A percentile compares a stretch with the other conserved stretches of the same genome.
These are phyloP conservation scores for Pandion haliaetus DNA, from an alignment of 2,113 vertebrate genomes.

Conservation along the genomic window DNA sequence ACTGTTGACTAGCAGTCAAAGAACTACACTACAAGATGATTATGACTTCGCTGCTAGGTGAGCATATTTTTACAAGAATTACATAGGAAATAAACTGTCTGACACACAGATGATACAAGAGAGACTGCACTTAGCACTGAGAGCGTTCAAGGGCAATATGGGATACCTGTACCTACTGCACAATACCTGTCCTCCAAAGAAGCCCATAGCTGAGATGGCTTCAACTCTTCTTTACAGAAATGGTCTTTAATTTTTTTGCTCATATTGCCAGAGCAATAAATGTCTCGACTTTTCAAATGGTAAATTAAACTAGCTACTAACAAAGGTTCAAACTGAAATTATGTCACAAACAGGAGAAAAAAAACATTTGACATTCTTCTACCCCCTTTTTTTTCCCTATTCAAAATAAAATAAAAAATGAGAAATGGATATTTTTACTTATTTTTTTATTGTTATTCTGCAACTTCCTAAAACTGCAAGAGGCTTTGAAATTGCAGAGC, in stretches of 20 bases:
- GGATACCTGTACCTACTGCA: not conserved
- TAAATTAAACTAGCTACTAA: not conserved
- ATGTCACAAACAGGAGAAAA: not conserved
- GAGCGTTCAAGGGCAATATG: not conserved
- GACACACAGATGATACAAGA: not conserved
- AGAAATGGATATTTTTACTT: not conserved
- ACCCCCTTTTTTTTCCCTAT: not conserved
- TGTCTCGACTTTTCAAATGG: not conserved
- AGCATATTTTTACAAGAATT: not conserved
- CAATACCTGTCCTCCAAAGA: not conserved
- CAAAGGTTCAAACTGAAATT: not conserved
- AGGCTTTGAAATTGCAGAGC: not conserved
- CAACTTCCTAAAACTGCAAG: not conserved
- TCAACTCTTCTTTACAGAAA: not conserved
- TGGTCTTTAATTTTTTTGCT: not conserved
- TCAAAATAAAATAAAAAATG: not conserved
- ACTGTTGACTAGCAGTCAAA: not conserved
- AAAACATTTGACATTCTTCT: not conserved
- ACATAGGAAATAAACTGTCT: not conserved
- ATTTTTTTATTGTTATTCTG: not conserved
- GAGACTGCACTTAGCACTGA: not conserved
- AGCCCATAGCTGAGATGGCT: not conserved
- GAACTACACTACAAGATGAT: not conserved
- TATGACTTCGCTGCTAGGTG: not conserved
- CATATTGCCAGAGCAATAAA: not conserved